Base-by-base conservation (phyloP, 1,140 invertebrate genomes). In the Rhyzopertha dominica region DNA sequence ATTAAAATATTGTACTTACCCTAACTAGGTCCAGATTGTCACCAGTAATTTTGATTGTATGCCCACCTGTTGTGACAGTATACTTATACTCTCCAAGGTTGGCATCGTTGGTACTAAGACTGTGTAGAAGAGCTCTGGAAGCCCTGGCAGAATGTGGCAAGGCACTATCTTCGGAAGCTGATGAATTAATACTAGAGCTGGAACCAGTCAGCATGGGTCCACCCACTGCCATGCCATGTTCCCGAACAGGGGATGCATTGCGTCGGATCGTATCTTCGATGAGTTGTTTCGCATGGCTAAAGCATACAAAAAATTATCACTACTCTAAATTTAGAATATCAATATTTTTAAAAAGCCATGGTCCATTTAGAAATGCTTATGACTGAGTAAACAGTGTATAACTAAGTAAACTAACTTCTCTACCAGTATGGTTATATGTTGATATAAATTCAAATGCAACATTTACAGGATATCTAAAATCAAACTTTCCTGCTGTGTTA, bases 201-300 rank as follows among this genome's bases (percentile, higher is more conserved):
- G 77, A 79, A 58, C 68, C 84, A 71, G 72, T 79, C 69, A 74
- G 79, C 68, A 62, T 77, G 69, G 66, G 76, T 66, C 65, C 75
- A 59, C 55, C 56, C 28, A 67, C 61, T 31, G 54, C 51, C 18
- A 55, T 50, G 25, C 65, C 60, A 66, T 75, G 65, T 63, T 72
- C 62, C 65, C 87, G 76, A 41, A 92, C 84, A 30, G 90, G 90
- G 18, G 89, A 93, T 46, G 89, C 87, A 73, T 95, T 94, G 61
- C 90, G 80, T 55, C 87, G 78, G 47, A 95, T 95, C 28, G 90
- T 93, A 63, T 93, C 88, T 68, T 91, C 89, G 60, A 95, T 94
- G 58, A 93, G 70, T 67, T 89, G 82, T 66, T 90, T 91, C 12
- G 90, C 90, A 66, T 88, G 84, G 57, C 89, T 93, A 56, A 14